phyloP scores from a whole-genome alignment of 1,140 invertebrate genomes.

The Pseudomyrmex pallidus region DNA sequence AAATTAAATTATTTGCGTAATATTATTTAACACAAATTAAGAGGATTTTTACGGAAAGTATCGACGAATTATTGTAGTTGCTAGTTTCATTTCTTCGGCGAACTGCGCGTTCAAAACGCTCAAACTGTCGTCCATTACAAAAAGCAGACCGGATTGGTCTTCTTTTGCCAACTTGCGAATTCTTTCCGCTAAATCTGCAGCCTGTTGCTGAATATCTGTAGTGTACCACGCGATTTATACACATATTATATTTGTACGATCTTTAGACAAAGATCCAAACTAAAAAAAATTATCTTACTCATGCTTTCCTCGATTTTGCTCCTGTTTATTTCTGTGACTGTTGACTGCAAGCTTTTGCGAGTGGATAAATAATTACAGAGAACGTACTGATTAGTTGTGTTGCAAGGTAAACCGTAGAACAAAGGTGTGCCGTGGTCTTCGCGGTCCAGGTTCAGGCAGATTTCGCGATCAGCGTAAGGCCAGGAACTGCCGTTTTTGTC shows the following conservation, averaged over 20 bases:
- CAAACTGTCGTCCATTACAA: constrained; percentile 43
- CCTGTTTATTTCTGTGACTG: not conserved
- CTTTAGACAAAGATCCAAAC: too few species aligned
- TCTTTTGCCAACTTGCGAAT: constrained; percentile 19
- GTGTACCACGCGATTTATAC: not conserved
- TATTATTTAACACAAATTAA: too few species aligned
- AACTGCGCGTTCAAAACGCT: constrained; percentile 34
- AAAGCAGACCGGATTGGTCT: not conserved
- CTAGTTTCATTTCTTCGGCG: constrained; percentile 34
- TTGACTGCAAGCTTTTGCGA: not conserved
- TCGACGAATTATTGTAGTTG: constrained; percentile 15
- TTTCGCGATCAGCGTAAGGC: constrained; percentile 21
- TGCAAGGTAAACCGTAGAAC: constrained; percentile 64
- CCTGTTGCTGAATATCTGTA: constrained; percentile 16
- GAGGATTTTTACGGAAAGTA: constrained; percentile 25
- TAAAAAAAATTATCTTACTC: not conserved
- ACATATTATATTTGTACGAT: not conserved
- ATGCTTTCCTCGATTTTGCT: not conserved
- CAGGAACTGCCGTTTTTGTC: constrained; percentile 43
- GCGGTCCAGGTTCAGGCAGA: constrained; percentile 65
- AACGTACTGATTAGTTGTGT: constrained; percentile 57
- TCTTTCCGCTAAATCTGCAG: constrained; percentile 8
- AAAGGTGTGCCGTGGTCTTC: constrained; percentile 58
- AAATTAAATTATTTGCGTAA: too few species aligned
- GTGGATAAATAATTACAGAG: constrained; percentile 37